Evolutionary conservation across 1,140 invertebrate species (phyloP).

Genomic region (Tetranychus cinnabarinus): DNA sequence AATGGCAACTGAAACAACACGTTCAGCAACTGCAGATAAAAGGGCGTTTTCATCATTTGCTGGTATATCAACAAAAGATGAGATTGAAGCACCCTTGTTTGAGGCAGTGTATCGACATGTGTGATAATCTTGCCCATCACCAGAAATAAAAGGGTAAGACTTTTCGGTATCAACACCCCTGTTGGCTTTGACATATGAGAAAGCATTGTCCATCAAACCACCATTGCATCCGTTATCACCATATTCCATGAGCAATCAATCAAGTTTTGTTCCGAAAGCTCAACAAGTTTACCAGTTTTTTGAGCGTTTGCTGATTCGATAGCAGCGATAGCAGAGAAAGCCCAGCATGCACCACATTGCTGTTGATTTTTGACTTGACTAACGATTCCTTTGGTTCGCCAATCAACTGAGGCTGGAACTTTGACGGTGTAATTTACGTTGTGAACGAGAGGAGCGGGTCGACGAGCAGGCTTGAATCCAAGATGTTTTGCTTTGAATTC

Average conservation of each 20-base stretch:
- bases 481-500: too few relatives aligned
- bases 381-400: constrained; percentile 44
- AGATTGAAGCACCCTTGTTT: constrained; percentile 26
- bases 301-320: constrained; percentile 59
- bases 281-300: constrained; percentile 50
- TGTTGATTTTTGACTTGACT: constrained; percentile 55
- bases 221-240: too few relatives aligned
- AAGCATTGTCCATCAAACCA: too few relatives aligned
- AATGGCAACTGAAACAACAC: constrained; percentile 24
- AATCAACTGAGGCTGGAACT: constrained; percentile 55
- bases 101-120: constrained; percentile 21
- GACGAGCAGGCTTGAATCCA: too few relatives aligned
- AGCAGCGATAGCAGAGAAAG: background rate
- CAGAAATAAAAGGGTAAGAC: background rate
- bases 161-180: too few relatives aligned
- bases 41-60: constrained; percentile 20
- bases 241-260: too few relatives aligned
- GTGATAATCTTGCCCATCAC: constrained; percentile 22
- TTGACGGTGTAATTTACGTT: constrained; percentile 16
- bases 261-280: constrained; percentile 25
- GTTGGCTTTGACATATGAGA: too few relatives aligned
- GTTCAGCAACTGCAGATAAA: constrained; percentile 19
- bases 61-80: constrained; percentile 26
- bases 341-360: constrained; percentile 38
- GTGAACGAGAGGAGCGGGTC: constrained; percentile 5